These are phyloP conservation scores for Pteropus rufus DNA, from an alignment of 2,797 vertebrate genomes.

Conservation along the genomic window DNA sequence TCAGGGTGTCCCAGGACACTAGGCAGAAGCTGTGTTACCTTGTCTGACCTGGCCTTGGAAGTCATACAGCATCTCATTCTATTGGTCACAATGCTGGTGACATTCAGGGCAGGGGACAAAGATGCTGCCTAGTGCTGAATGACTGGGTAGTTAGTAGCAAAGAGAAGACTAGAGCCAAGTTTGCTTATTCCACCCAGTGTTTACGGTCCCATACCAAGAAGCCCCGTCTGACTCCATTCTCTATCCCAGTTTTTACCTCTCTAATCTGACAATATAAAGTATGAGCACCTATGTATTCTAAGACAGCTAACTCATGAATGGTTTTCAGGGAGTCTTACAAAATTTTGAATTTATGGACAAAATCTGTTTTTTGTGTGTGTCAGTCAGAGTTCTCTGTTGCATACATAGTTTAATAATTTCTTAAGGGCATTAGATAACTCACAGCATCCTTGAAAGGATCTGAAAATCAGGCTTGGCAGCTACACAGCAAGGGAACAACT, in stretches of 20 bases:
- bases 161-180: neutral
- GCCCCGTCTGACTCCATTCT: neutral
- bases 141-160: neutral
- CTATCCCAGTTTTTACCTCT: neutral
- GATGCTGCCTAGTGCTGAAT: neutral
- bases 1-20: neutral
- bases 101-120: neutral
- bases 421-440: conserved; percentile 38
- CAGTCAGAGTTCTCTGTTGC: neutral
- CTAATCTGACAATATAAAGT: neutral
- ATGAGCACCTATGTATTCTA: neutral
- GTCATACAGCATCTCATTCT: neutral
- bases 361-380: neutral
- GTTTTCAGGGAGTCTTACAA: neutral
- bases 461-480: neutral
- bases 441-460: conserved; percentile 46
- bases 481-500: neutral
- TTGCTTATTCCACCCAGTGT: neutral
- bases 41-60: neutral
- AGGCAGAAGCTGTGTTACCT: neutral
- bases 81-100: neutral
- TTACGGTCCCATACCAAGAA: neutral
- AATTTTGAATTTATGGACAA: neutral
- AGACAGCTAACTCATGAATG: neutral
- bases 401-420: neutral